Percentiles rank a stretch among this genome's conserved stretches.
These are phyloP conservation scores for Globodera rostochiensis DNA, from an alignment of 1,140 invertebrate genomes.

Conservation along the genomic window DNA sequence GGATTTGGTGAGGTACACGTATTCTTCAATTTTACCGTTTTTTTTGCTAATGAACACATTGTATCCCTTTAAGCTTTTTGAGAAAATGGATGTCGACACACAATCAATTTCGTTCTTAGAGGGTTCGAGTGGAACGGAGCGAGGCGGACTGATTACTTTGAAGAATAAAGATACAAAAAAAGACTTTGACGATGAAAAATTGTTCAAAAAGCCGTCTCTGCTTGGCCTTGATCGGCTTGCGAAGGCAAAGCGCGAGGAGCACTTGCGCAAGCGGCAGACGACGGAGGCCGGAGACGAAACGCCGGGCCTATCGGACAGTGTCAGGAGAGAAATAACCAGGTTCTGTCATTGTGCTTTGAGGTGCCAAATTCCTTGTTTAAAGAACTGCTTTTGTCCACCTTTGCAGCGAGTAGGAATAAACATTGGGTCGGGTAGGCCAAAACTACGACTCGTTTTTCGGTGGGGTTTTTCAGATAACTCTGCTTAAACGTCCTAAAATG, in stretches of 20 bases:
- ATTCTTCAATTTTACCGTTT: too few relatives aligned
- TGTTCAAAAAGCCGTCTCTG: slow-evolving; percentile 77
- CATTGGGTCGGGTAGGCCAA: too few relatives aligned
- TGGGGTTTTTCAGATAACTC: too few relatives aligned
- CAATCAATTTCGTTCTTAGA: slow-evolving; percentile 72
- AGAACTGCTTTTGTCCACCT: too few relatives aligned
- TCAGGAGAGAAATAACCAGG: slow-evolving; percentile 44
- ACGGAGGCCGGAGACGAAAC: slow-evolving; percentile 40
- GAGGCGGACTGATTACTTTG: slow-evolving; percentile 81
- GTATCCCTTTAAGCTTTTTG: background rate
- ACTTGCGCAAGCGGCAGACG: slow-evolving; percentile 42
- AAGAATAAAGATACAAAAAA: slow-evolving; percentile 69
- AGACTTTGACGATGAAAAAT: slow-evolving; percentile 69
- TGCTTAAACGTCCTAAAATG: too few relatives aligned
- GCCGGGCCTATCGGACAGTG: slow-evolving; percentile 47
- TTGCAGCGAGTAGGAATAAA: too few relatives aligned
- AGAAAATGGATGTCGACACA: slow-evolving; percentile 4
- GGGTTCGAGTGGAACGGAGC: slow-evolving; percentile 75
- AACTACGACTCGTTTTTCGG: too few relatives aligned
- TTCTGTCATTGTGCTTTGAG: slow-evolving; percentile 28
- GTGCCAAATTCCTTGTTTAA: too few relatives aligned
- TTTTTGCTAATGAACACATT: too few relatives aligned
- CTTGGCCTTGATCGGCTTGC: slow-evolving; percentile 86
- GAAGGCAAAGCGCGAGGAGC: slow-evolving; percentile 61
- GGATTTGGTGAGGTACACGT: too few relatives aligned